phyloP scores from a whole-genome alignment of 2,113 vertebrate species.

The Pontoporia blainvillei region DNA sequence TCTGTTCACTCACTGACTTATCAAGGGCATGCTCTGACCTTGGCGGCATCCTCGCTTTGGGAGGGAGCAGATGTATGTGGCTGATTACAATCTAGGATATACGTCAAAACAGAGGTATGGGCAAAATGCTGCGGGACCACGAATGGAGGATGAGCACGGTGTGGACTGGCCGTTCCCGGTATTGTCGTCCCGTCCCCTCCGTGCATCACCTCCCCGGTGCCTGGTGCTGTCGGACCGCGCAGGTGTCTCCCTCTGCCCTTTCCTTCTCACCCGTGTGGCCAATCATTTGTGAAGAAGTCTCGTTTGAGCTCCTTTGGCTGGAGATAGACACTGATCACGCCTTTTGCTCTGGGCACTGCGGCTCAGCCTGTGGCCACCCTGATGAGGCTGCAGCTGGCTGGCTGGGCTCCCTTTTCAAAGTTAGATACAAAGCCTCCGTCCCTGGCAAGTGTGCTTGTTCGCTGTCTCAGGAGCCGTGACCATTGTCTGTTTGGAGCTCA shows the following conservation, averaged over 20 bases:
- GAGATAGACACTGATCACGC: rapidly evolving
- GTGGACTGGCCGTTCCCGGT: not conserved
- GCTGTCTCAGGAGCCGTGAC: not conserved
- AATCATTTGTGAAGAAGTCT: not conserved
- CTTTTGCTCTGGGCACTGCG: not conserved
- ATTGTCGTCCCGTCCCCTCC: not conserved
- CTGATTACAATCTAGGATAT: not conserved
- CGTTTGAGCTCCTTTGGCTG: not conserved
- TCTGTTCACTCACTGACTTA: not conserved
- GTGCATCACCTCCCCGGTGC: not conserved
- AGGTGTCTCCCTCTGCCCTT: not conserved
- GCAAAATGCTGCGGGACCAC: not conserved
- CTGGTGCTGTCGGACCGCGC: not conserved
- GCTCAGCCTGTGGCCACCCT: too few species aligned
- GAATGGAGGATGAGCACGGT: too few species aligned
- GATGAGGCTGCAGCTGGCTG: rapidly evolving
- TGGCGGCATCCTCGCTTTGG: not conserved
- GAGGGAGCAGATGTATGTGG: not conserved
- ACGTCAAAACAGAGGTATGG: too few species aligned
- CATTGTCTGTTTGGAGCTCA: not conserved
- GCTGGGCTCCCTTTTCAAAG: not conserved
- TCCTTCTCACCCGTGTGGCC: not conserved
- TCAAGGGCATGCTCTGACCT: not conserved
- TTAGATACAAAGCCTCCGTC: not conserved
- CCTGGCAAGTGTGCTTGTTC: not conserved